These are phyloP conservation scores for Lemur catta DNA, from an alignment of 2,797 vertebrate species.

Conservation along the genomic window DNA sequence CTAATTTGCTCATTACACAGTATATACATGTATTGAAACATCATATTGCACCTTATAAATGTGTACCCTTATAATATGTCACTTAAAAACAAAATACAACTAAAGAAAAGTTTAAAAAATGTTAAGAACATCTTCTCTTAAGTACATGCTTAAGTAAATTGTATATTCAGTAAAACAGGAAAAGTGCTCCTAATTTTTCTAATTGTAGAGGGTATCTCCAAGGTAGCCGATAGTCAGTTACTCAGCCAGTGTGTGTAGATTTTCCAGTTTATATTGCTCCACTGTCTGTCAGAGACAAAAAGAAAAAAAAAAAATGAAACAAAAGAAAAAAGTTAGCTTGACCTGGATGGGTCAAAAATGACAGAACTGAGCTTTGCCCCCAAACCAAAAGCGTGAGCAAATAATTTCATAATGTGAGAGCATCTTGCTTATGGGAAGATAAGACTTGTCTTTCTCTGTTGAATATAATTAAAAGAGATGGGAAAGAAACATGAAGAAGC, in stretches of 20 bases:
- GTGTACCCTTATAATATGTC: not conserved
- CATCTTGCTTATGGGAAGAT: conserved; percentile 52
- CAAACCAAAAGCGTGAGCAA: not conserved
- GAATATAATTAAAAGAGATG: conserved; percentile 67
- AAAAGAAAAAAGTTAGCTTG: not conserved
- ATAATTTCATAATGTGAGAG: conserved; percentile 43
- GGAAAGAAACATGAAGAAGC: conserved; percentile 51
- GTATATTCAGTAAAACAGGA: not conserved
- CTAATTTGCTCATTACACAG: not conserved
- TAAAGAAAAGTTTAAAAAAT: not conserved
- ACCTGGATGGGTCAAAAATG: conserved; percentile 47
- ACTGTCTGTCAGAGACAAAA: not conserved
- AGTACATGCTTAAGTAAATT: not conserved
- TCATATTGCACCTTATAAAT: not conserved
- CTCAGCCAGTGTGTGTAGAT: not conserved
- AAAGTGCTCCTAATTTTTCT: not conserved
- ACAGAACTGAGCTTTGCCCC: not conserved
- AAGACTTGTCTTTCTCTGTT: conserved; percentile 38
- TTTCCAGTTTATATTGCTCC: not conserved
- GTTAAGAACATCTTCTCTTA: not conserved
- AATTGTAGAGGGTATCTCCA: not conserved
- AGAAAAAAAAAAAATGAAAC: not conserved
- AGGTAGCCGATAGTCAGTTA: not conserved
- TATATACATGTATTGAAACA: not conserved
- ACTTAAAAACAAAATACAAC: not conserved